phyloP scores from a whole-genome alignment of 2,888 invertebrate genomes.

The Ectropis crepuscularia region DNA sequence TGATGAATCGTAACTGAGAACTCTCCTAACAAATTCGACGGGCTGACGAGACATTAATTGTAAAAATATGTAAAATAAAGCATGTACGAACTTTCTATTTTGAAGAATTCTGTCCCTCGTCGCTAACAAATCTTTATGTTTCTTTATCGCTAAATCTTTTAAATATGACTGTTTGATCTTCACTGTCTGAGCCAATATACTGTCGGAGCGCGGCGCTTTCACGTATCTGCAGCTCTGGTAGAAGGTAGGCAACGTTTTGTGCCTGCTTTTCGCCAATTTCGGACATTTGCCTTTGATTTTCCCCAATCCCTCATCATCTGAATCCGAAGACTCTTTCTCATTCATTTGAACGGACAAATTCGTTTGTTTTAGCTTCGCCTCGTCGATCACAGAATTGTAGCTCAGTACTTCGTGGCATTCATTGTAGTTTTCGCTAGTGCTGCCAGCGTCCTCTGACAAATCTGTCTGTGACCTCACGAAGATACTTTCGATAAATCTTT shows the following conservation, averaged over 20 bases:
- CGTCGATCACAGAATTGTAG: slow-evolving; percentile 72
- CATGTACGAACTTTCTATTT: slow-evolving; percentile 82
- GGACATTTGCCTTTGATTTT: slow-evolving; percentile 70
- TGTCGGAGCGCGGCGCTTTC: slow-evolving; percentile 51
- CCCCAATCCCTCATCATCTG: slow-evolving; percentile 57
- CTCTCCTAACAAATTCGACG: too few relatives aligned
- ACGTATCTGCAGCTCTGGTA: slow-evolving; percentile 76
- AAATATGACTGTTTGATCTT: slow-evolving; percentile 71
- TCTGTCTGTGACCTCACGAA: slow-evolving; percentile 65
- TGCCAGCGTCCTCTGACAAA: slow-evolving; percentile 55
- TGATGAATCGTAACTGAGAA: too few relatives aligned
- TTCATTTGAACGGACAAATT: slow-evolving; percentile 63
- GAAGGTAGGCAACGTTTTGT: slow-evolving; percentile 67
- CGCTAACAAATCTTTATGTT: slow-evolving; percentile 81
- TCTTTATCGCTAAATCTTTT: slow-evolving; percentile 81
- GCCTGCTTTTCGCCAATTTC: slow-evolving; percentile 68
- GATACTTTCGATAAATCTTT: slow-evolving; percentile 62
- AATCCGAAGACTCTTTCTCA: slow-evolving; percentile 61
- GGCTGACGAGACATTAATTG: too few relatives aligned
- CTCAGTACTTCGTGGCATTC: slow-evolving; percentile 58
- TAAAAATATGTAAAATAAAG: too few relatives aligned
- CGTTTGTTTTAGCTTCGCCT: slow-evolving; percentile 52
- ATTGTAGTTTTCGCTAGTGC: slow-evolving; percentile 44
- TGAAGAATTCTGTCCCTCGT: slow-evolving; percentile 85
- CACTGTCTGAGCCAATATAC: slow-evolving; percentile 54